Evolutionary conservation across 2,888 invertebrate genomes (phyloP).

Genomic region (Lucinisca nassula): DNA sequence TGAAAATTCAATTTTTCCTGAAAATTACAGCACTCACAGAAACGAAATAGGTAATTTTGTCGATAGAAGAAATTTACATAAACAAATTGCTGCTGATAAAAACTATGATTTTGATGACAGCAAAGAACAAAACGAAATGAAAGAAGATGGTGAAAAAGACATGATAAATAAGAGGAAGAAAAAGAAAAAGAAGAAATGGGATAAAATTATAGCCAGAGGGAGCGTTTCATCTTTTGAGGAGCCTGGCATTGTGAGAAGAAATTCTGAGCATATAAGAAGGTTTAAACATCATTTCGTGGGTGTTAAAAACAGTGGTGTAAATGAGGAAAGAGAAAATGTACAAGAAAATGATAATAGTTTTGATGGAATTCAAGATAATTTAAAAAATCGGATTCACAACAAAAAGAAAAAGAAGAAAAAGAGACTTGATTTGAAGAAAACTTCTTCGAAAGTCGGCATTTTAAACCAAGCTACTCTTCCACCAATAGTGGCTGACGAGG

Average conservation of each 20-base stretch:
- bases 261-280: not conserved
- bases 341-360: not conserved
- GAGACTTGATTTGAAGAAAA: slow-evolving; percentile 47
- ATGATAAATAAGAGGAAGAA: not conserved
- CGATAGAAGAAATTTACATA: not conserved
- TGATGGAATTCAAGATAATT: not conserved
- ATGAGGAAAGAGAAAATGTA: not conserved
- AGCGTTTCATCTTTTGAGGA: not conserved
- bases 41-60: not conserved
- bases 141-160: not conserved
- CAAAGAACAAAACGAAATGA: not conserved
- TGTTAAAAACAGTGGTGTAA: not conserved
- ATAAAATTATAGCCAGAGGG: not conserved
- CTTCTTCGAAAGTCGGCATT: slow-evolving; percentile 60
- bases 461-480: not conserved
- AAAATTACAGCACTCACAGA: not conserved
- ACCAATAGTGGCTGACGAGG: not conserved
- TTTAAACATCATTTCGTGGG: not conserved
- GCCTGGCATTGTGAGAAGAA: not conserved
- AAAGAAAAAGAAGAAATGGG: not conserved
- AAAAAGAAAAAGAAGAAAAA: slow-evolving; percentile 46
- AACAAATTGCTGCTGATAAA: not conserved
- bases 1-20: not conserved
- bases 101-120: not conserved
- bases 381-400: not conserved